Conservation (phyloP, 1,140 invertebrate genomes). For the Teleogryllus occipitalis region DNA sequence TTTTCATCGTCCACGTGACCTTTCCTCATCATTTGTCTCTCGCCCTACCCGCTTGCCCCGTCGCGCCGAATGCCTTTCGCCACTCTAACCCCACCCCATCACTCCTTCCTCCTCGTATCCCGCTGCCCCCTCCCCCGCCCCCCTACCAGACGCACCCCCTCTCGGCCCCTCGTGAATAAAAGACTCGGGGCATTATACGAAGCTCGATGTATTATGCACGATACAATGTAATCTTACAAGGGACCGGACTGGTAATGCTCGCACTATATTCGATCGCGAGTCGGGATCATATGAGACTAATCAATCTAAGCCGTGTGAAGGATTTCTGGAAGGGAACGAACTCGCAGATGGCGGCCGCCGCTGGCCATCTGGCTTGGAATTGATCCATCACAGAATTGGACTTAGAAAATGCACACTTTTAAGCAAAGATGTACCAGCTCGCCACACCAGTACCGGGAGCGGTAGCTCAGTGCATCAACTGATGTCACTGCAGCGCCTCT, state of each 20-base stretch:
- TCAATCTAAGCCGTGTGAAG: neutral
- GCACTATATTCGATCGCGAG: neutral
- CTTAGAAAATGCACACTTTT: too few species aligned
- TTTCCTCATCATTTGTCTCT: neutral
- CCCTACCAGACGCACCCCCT: neutral
- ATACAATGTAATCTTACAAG: conserved; percentile 5
- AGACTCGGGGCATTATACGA: neutral
- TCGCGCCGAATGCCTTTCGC: neutral
- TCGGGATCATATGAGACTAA: neutral
- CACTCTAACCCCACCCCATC: neutral
- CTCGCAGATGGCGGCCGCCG: neutral
- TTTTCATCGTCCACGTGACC: neutral
- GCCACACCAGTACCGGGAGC: too few species aligned
- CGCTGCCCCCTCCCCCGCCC: neutral
- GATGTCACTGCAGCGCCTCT: too few species aligned
- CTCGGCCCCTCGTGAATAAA: neutral
- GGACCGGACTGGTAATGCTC: neutral
- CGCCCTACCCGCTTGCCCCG: too few species aligned
- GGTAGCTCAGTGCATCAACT: too few species aligned
- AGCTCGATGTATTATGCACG: neutral
- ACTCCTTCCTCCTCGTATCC: too few species aligned
- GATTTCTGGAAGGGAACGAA: neutral
- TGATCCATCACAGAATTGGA: too few species aligned
- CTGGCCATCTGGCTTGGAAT: neutral
- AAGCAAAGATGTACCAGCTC: too few species aligned